These are phyloP conservation scores for Zingel zingel DNA, from an alignment of 2,113 vertebrate genomes.

Conservation along the genomic window DNA sequence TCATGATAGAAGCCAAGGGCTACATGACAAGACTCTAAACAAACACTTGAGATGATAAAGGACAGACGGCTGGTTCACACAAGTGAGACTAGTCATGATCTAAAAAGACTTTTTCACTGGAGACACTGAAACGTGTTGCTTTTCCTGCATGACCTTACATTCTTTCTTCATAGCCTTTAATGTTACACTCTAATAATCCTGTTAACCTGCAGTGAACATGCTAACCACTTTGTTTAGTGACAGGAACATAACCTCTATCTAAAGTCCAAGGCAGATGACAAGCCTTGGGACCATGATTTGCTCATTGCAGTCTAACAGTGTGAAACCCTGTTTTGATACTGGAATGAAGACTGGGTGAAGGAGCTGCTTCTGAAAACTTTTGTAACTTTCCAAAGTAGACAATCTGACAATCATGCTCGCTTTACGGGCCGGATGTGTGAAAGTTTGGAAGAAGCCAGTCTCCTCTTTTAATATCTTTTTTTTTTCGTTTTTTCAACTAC, in stretches of 20 bases:
- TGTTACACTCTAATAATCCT: neutral
- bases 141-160: neutral
- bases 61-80: slow-evolving; percentile 36
- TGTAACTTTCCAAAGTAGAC: neutral
- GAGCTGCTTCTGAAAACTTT: neutral
- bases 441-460: neutral
- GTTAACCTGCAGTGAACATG: slow-evolving; percentile 7
- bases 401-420: neutral
- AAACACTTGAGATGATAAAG: slow-evolving; percentile 66
- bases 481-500: too few relatives aligned
- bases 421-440: too few relatives aligned
- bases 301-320: neutral
- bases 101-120: slow-evolving; percentile 7
- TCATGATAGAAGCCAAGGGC: slow-evolving; percentile 55
- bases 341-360: neutral
- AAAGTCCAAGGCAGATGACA: neutral
- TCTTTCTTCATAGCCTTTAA: slow-evolving; percentile 6
- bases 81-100: slow-evolving; percentile 32
- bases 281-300: neutral
- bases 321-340: neutral
- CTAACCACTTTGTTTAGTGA: neutral
- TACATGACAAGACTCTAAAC: slow-evolving; percentile 64
- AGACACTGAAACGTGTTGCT: slow-evolving; percentile 6
- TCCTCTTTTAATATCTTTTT: neutral
- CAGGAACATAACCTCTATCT: neutral